Evolutionary conservation across 2,797 vertebrate species (phyloP).

Genomic region (Tragelaphus oryx): DNA sequence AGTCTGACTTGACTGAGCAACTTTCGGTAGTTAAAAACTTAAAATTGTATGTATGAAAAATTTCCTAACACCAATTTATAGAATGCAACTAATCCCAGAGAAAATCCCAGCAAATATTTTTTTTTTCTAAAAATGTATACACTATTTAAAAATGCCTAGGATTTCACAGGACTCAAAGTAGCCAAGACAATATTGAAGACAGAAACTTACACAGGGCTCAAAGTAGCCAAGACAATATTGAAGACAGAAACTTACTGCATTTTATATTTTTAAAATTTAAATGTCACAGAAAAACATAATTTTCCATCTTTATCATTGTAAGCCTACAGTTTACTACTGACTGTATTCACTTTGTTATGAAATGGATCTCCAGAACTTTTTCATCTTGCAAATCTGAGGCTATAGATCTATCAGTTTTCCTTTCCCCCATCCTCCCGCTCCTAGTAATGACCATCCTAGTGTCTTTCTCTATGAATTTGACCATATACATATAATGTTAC

Average conservation of each 20-base stretch:
- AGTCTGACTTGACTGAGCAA: accelerated
- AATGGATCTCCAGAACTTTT: background rate
- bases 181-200: background rate
- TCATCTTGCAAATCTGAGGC: background rate
- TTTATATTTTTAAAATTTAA: background rate
- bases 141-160: background rate
- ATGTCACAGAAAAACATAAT: background rate
- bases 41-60: background rate
- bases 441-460: background rate
- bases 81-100: background rate
- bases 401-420: background rate
- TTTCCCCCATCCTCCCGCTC: accelerated
- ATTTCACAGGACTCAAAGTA: background rate
- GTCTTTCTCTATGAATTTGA: background rate
- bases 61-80: background rate
- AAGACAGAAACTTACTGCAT: background rate
- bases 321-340: background rate
- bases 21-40: background rate
- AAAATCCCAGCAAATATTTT: background rate
- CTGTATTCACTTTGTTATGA: background rate
- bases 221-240: background rate
- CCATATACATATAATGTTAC: background rate
- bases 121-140: background rate
- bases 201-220: background rate
- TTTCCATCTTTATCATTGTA: background rate